Conservation (phyloP, 2,113 vertebrate genomes). For the Platycercus adscitus region DNA sequence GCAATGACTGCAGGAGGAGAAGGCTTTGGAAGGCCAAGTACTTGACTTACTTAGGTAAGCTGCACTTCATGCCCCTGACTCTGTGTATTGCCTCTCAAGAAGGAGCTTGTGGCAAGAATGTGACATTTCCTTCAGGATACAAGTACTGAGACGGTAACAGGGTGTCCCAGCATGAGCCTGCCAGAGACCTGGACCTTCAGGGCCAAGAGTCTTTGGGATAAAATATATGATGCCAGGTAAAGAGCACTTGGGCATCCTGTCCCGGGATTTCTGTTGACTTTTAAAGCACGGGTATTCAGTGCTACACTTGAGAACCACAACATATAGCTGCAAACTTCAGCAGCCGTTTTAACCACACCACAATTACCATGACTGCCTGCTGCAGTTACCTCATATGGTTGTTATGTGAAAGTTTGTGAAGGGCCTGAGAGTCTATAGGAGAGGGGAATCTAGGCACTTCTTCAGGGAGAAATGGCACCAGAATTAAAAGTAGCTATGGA, state of each 20-base stretch:
- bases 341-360: accelerated
- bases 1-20: neutral
- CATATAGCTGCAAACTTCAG: neutral
- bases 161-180: neutral
- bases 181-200: neutral
- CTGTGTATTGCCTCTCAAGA: neutral
- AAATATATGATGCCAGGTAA: neutral
- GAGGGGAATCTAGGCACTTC: neutral
- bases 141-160: neutral
- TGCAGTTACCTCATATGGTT: neutral
- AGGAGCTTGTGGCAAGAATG: neutral
- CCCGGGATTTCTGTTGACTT: neutral
- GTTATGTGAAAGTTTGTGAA: neutral
- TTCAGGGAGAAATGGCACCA: neutral
- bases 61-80: neutral
- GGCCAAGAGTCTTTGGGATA: neutral
- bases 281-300: neutral
- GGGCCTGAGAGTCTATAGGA: neutral
- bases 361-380: neutral
- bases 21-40: neutral
- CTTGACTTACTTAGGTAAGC: neutral
- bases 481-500: neutral
- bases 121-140: neutral
- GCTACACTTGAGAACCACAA: neutral
- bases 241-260: neutral